Base-by-base conservation (phyloP, 2,113 vertebrate species). In the Bothrops jararaca region DNA sequence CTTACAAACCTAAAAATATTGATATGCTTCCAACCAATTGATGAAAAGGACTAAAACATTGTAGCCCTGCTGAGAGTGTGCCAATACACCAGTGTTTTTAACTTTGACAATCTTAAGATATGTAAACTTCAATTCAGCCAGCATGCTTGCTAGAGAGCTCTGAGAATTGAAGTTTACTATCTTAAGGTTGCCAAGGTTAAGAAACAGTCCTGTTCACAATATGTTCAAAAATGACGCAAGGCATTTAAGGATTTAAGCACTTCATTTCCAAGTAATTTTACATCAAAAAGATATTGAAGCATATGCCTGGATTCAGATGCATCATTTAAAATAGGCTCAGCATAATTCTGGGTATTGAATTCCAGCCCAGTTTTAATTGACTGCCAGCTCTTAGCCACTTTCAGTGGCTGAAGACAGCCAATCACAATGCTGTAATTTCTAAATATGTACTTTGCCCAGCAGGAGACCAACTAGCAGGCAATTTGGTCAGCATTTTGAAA, bases 221-320 rank as follows among this genome's bases (percentile, higher is more conserved):
- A 74, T 95, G 90, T 95, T 93, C 95, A 94, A 92, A 97, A 97
- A 98, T 86, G 92, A 95, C 96, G 96, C 96, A 97, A 96, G 94
- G 95, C 97, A 96, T 96, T 96, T 94, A 96, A 96, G 96, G 95
- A 97, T 97, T 97, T 96, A 89, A 58, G 23, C 93, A 96, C 96
- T 98, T 98, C 97, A 96, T 97, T 97, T 97, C 96, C 93, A 96
- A 97, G 97, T 96, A 96, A 95, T 95, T 96, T 96, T 96, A 97
- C 97, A 98, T 98, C 97, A 97, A 98, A 98, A 97, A 95, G 96
- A 97, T 95, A 97, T 97, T 97, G 95, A 95, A 96, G 95, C 86
- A 89, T 15, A 95, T 93, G 91, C 95, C 0, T 0, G 88, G 95
- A 96, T 96, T 96, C 95, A 97, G 95, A 94, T 52, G 96, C 90